A percentile compares a stretch with the other conserved stretches of the same genome.
phyloP scores from a whole-genome alignment of 2,113 vertebrate genomes.

The Notothenia rossii region DNA sequence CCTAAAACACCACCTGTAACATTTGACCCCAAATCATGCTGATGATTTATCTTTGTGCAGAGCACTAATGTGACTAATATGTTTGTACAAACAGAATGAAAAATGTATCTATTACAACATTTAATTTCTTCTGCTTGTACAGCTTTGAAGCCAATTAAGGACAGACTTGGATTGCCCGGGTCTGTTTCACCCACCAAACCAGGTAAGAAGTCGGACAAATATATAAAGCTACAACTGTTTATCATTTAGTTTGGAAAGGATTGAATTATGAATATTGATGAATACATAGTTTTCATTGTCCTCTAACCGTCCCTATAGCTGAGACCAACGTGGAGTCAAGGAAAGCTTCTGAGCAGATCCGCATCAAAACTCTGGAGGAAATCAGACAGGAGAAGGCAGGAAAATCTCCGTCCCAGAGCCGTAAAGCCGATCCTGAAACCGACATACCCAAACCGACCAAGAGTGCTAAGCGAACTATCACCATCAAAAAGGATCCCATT shows the following conservation, averaged over 20 bases:
- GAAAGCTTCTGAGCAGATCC: slow-evolving; percentile 83
- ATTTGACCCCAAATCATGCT: background rate
- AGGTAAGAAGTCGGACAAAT: slow-evolving; percentile 68
- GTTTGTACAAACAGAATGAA: background rate
- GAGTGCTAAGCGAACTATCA: slow-evolving; percentile 39
- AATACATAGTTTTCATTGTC: background rate
- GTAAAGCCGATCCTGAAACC: slow-evolving; percentile 8
- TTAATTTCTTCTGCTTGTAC: slow-evolving; percentile 26
- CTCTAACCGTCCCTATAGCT: slow-evolving; percentile 30
- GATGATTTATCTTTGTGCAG: background rate
- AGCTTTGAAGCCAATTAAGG: slow-evolving; percentile 85
- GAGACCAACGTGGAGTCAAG: slow-evolving; percentile 69
- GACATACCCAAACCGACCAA: slow-evolving; percentile 57
- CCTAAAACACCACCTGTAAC: background rate
- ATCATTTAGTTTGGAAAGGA: background rate
- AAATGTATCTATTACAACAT: background rate
- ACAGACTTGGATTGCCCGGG: slow-evolving; percentile 85
- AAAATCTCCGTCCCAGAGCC: slow-evolving; percentile 79
- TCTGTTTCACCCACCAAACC: slow-evolving; percentile 55
- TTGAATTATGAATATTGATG: background rate
- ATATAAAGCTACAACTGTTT: background rate
- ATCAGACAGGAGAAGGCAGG: slow-evolving; percentile 90
- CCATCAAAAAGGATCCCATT: slow-evolving; percentile 48
- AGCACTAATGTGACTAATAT: background rate
- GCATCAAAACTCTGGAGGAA: slow-evolving; percentile 93